A percentile compares a stretch with the other conserved stretches of the same genome.
phyloP scores from a whole-genome alignment of 2,797 vertebrate species.

The Smutsia temminckii region DNA sequence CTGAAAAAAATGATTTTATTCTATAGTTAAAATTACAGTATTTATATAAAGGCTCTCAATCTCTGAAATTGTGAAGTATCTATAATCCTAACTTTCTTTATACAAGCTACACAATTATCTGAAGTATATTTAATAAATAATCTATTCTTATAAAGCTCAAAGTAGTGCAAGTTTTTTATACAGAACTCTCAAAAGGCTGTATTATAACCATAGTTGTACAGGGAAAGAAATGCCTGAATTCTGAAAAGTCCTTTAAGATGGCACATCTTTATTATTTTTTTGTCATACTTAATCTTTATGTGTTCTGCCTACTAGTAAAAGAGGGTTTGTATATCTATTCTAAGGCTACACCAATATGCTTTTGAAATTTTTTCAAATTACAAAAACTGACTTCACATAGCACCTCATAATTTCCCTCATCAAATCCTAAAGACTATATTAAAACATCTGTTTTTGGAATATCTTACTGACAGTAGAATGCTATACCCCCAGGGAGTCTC shows the following conservation, averaged over 20 bases:
- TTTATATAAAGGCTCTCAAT: conserved; percentile 88
- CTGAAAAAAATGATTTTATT: conserved; percentile 84
- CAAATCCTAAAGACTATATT: conserved; percentile 76
- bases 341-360: conserved; percentile 53
- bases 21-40: conserved; percentile 84
- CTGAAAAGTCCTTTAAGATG: conserved; percentile 53
- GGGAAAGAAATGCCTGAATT: conserved; percentile 2
- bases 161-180: conserved; percentile 79
- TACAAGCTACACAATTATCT: conserved; percentile 89
- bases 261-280: conserved; percentile 54
- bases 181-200: conserved; percentile 67
- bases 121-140: conserved; percentile 85
- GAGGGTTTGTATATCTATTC: not conserved
- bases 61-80: conserved; percentile 87
- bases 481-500: conserved; percentile 66
- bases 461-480: conserved; percentile 76
- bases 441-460: conserved; percentile 81
- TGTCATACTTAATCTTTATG: not conserved
- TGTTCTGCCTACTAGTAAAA: not conserved
- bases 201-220: conserved; percentile 74
- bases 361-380: conserved; percentile 63
- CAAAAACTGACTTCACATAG: conserved; percentile 65
- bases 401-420: conserved; percentile 78
- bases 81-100: conserved; percentile 89
- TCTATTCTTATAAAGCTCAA: conserved; percentile 83